Conservation (phyloP, 2,113 vertebrate genomes). For the Nothoprocta pentlandii region DNA sequence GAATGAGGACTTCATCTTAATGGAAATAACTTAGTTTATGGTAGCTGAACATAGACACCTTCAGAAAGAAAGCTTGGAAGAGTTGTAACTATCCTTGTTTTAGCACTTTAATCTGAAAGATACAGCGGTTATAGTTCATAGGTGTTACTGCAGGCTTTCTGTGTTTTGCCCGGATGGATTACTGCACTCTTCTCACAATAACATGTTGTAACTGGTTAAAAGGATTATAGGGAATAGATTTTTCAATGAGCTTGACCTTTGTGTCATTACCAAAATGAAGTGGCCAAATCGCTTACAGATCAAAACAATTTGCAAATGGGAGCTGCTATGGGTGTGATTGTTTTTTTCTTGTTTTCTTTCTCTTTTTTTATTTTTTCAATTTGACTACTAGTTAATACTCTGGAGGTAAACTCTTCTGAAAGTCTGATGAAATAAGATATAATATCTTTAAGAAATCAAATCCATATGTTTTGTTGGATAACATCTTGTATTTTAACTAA, state of each 20-base stretch:
- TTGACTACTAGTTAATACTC: background rate
- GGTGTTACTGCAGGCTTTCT: background rate
- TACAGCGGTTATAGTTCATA: background rate
- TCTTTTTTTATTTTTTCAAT: background rate
- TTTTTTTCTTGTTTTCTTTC: background rate
- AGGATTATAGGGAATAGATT: background rate
- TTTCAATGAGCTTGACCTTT: slow-evolving; percentile 18
- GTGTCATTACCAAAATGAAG: background rate
- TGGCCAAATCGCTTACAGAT: background rate
- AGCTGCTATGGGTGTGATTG: background rate
- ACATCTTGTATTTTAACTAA: slow-evolving; percentile 86
- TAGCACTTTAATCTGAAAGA: background rate
- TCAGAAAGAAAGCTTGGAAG: background rate
- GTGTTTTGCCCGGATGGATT: slow-evolving; percentile 15
- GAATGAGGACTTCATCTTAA: background rate
- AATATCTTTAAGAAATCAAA: slow-evolving; percentile 26
- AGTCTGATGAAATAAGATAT: background rate
- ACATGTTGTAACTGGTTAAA: background rate
- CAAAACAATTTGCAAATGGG: background rate
- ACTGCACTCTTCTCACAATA: background rate
- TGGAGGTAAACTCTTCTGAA: background rate
- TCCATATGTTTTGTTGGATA: slow-evolving; percentile 58
- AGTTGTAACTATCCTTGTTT: background rate
- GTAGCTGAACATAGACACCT: background rate
- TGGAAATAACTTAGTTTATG: background rate